Base-by-base conservation (phyloP, 2,888 invertebrate species). In the Lochmaea capreae region DNA sequence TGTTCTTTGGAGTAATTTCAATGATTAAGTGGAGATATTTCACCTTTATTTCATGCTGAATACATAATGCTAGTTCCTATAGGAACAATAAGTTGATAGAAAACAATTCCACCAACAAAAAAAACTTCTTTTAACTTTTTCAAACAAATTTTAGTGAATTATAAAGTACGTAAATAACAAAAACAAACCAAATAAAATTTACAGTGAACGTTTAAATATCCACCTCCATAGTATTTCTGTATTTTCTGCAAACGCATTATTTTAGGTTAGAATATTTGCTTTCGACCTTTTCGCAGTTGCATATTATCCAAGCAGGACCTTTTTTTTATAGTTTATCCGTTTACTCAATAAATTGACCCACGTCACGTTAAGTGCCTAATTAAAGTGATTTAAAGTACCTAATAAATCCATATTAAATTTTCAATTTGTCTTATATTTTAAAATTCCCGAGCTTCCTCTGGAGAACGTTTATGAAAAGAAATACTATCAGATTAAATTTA, bases 21-120 rank as follows among this genome's bases (percentile, higher is more conserved):
- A 57, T 54, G 70, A 70, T 70, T 70, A 54, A 70, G 11, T 63
- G 52, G 57, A 18, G 43, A 70, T 70, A 52, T 62, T 39, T 69
- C 42, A 63, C 16, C 62, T 69, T 69, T 69, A 57, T 70, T 70
- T 70, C 59, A 63, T 63, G 18, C 42, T 39, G 43, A 42, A 62
- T 62, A 61, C 61, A 62, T 49, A 69, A 43, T 1, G 26, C 3
- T 26, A 26, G 26, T 26, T 26, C 26, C 26, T 2, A 26, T 26
- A 26, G 3, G 3, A 26, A 26, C 26, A 26, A 1, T 26, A n/a
- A n/a, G n/a, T n/a, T n/a, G n/a, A n/a, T n/a, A n/a, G n/a, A n/a
- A n/a, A n/a, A n/a, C n/a, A n/a, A n/a, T n/a, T n/a, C n/a, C n/a
- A n/a, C n/a, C n/a, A n/a, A n/a, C n/a, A n/a, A n/a, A n/a, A n/a